Evolutionary conservation across 2,113 vertebrate species (phyloP), one percentile per base, ranked within the genome.

Genomic region (Diglossa brunneiventris): DNA sequence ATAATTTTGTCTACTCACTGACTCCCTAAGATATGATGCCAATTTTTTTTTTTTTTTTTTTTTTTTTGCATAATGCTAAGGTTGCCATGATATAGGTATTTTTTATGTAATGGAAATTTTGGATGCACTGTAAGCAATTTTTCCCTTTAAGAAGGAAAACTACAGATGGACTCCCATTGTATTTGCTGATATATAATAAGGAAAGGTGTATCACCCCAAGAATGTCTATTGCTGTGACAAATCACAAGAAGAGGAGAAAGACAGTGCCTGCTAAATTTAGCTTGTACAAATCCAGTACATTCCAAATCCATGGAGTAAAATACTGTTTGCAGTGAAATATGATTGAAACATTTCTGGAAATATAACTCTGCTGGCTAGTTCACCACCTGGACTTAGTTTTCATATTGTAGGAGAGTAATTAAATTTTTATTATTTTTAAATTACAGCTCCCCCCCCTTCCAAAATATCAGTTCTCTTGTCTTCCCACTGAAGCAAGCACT

Each of bases 331-430:
- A 81, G 52, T 89, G 50, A 91, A 95, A 84, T 77, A 74, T 89
- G 80, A 94, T 89, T 81, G 82, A 89, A 87, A 88, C 64, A 75
- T 97, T 96, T 97, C 55, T 87, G 80, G 83, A 78, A 96, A 93
- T 83, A 78, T 49, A 94, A 91, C 81, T 90, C 50, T 15, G 47
- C 84, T 84, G 88, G 78, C 95, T 94, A 94, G 89, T 94, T 97
- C 97, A 96, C 95, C 97, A 98, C 96, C 96, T 98, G 97, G 97
- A 96, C 96, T 95, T 96, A n/a, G 62, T 98, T 98, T 98, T 95
- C 94, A 74, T 96, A 95, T 95, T 97, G 97, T 97, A 97, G 94
- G 39, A 49, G 63, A 95, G 84, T 91, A 98, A 97, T 98, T 98
- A 97, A 95, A 95, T 96, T 97, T 98, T 98, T 98, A 97, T 98